Conservation (phyloP, 2,888 invertebrate genomes). For the Chymomyza amoena region DNA sequence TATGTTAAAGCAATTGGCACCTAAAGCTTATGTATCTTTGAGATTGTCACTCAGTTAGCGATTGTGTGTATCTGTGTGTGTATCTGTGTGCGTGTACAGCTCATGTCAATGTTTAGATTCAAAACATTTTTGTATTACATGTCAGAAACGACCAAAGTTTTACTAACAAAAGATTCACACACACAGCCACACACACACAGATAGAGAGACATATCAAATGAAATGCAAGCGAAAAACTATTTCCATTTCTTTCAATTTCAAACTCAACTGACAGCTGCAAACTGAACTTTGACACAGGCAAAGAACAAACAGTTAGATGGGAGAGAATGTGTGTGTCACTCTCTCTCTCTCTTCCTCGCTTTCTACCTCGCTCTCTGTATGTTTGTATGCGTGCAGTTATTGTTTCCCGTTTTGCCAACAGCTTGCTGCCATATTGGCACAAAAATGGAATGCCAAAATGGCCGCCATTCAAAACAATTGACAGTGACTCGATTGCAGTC, state of each 20-base stretch:
- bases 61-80: not conserved
- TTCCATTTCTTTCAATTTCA: slow-evolving; percentile 34
- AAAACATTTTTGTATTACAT: slow-evolving; percentile 20
- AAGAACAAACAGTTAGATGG: not conserved
- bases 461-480: slow-evolving; percentile 37
- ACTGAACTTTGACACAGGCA: slow-evolving; percentile 31
- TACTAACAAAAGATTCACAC: not conserved
- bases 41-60: not conserved
- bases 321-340: not conserved
- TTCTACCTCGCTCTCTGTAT: not conserved
- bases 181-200: not conserved
- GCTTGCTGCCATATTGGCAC: not conserved
- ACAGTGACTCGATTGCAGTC: slow-evolving; percentile 19
- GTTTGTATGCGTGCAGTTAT: not conserved
- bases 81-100: not conserved
- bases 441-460: not conserved
- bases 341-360: too few relatives aligned
- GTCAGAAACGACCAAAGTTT: slow-evolving; percentile 9
- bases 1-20: not conserved
- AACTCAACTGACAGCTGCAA: slow-evolving; percentile 45
- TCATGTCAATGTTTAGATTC: slow-evolving; percentile 22
- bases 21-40: not conserved
- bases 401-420: not conserved
- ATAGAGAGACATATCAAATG: not conserved
- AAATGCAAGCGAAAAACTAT: slow-evolving; percentile 22